Base-by-base conservation (phyloP, 2,797 vertebrate species). In the Corythornis leucogaster region DNA sequence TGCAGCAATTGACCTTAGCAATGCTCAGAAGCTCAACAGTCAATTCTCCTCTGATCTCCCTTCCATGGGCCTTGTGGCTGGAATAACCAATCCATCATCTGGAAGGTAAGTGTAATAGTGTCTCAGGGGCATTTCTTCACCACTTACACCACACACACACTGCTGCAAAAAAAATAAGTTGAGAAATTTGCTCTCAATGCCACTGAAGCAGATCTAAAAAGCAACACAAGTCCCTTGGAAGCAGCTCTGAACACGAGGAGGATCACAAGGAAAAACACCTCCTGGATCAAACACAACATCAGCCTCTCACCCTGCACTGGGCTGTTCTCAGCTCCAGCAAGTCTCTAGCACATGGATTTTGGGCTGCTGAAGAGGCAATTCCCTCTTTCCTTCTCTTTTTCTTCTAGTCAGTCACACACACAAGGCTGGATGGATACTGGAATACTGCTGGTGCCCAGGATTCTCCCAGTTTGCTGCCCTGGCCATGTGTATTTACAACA, bases 31-130 rank as follows among this genome's bases (percentile, higher is more conserved):
- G 66, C 92, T 93, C 96, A 97, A 96, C 96, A 98, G 97, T 96
- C 97, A 97, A 97, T 98, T 97, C 97, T 97, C 97, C 96, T 86
- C 94, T 97, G 94, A 97, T 97, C 92, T 96, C 85, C 81, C 92
- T 97, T 97, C 96, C 96, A 95, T 91, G 80, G 93, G 89, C 80
- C 90, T 97, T 94, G 80, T 92, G 82, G 91, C 92, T 97, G 95
- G 96, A 97, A 98, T 93, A 97, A 96, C 88, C 96, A 97, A 97
- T 97, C 95, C 91, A 97, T 97, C 97, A 97, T 58, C 75, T 94
- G 42, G 85, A 96, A 97, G 95, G 93, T 94, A 95, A 96, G 89
- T 96, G 91, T 95, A 97, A 97, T 80, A 97, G 93, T 81, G 81
- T 91, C 74, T 81, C 73, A 66, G 2, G 1, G 84, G 91, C 59